Conservation (phyloP, 1,140 invertebrate genomes). For the Dinothrombium tinctorium region DNA sequence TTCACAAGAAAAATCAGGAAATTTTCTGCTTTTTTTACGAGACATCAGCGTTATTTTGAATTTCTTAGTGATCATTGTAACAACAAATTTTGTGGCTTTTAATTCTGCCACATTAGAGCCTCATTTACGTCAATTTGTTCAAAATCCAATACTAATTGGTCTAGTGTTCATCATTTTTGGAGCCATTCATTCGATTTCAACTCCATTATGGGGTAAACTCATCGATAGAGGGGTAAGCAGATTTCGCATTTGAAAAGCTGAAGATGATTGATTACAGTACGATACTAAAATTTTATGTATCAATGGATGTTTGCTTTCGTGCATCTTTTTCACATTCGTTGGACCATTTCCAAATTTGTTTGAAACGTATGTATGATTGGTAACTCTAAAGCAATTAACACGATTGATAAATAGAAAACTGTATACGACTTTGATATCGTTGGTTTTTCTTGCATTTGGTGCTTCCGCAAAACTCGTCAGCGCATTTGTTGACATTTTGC, state of each 20-base stretch:
- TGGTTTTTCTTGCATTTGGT: constrained; percentile 49
- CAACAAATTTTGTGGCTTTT: constrained; percentile 19
- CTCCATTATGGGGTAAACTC: constrained; percentile 52
- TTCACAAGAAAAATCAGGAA: constrained; percentile 5
- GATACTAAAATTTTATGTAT: constrained; percentile 10
- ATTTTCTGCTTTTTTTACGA: constrained; percentile 10
- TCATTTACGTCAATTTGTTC: constrained; percentile 18
- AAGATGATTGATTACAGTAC: neutral
- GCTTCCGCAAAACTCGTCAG: constrained; percentile 54
- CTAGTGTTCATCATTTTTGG: constrained; percentile 69
- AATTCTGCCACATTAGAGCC: constrained; percentile 21
- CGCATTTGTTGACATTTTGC: constrained; percentile 51
- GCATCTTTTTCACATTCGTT: neutral
- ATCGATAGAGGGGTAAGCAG: constrained; percentile 29
- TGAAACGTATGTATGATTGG: neutral
- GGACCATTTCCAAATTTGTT: neutral
- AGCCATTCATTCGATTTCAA: constrained; percentile 51
- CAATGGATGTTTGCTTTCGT: neutral
- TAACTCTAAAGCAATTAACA: neutral
- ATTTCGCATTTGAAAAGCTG: constrained; percentile 11
- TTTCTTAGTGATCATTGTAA: constrained; percentile 11
- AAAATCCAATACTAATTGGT: constrained; percentile 46
- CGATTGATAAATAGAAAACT: neutral
- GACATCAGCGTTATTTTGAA: constrained; percentile 11
- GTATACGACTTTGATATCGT: constrained; percentile 25